Evolutionary conservation across 2,113 vertebrate genomes (phyloP).

Genomic region (Pseudopipra pipra): DNA sequence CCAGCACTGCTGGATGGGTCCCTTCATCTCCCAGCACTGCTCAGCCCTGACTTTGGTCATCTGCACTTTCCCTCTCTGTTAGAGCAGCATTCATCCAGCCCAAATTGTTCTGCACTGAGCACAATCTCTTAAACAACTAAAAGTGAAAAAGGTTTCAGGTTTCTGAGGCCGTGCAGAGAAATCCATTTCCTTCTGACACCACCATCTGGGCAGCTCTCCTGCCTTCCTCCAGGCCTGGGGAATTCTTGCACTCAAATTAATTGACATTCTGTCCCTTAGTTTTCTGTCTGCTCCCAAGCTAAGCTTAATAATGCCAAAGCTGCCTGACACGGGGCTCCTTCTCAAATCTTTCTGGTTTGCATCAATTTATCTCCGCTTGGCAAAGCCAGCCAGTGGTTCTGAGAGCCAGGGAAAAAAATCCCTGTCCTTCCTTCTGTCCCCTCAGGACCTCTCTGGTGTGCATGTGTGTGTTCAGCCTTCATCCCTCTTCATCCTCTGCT

Average conservation of each 20-base stretch:
- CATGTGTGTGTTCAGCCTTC: accelerated
- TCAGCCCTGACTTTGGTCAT: not conserved
- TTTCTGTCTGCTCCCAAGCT: not conserved
- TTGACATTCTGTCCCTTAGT: conserved; percentile 4
- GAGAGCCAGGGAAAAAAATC: not conserved
- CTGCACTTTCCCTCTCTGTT: not conserved
- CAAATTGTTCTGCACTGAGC: not conserved
- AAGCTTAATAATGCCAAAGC: not conserved
- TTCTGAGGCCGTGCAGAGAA: not conserved
- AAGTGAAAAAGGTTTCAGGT: not conserved
- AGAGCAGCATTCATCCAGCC: not conserved
- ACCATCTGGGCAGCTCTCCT: not conserved
- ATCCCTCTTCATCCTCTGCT: not conserved
- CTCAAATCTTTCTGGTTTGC: not conserved
- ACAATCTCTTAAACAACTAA: not conserved
- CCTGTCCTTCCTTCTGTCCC: not conserved
- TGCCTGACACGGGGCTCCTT: not conserved
- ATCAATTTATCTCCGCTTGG: not conserved
- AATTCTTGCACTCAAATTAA: not conserved
- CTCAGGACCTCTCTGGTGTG: not conserved
- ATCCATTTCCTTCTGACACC: not conserved
- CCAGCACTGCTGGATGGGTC: not conserved
- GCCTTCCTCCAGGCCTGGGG: not conserved
- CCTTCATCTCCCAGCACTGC: not conserved
- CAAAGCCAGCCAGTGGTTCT: not conserved